A percentile compares a stretch with the other conserved stretches of the same genome.
phyloP scores from a whole-genome alignment of 1,140 invertebrate genomes.

The Lysiphlebus fabarum region DNA sequence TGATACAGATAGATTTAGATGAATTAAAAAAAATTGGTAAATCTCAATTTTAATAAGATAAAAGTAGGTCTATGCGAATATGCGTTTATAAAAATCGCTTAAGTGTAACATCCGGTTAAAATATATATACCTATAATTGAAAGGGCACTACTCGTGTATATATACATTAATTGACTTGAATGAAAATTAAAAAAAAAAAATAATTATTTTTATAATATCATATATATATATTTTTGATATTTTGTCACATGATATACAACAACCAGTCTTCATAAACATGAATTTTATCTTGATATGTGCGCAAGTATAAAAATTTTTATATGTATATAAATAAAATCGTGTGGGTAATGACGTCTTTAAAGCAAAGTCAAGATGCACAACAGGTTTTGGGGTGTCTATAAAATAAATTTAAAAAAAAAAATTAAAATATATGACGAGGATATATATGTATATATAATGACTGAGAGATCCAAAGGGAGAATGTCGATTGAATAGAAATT shows the following conservation, averaged over 20 bases:
- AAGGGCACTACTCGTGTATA: slow-evolving; percentile 22
- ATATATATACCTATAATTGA: too few species aligned
- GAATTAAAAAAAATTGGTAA: slow-evolving; percentile 9
- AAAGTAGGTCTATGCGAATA: slow-evolving; percentile 29
- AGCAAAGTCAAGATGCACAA: too few species aligned
- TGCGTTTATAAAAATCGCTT: slow-evolving; percentile 24
- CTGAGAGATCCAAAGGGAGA: slow-evolving; percentile 12
- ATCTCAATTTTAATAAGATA: slow-evolving; percentile 21
- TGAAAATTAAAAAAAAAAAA: too few species aligned
- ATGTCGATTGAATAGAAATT: slow-evolving; percentile 24
- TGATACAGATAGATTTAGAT: neutral
- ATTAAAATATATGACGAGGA: slow-evolving; percentile 16
- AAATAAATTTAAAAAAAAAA: neutral
- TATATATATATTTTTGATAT: too few species aligned
- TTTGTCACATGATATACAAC: too few species aligned
- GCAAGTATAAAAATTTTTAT: too few species aligned
- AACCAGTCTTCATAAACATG: too few species aligned
- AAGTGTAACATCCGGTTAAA: slow-evolving; percentile 30
- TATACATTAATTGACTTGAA: neutral
- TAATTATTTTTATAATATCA: too few species aligned
- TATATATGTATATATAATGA: too few species aligned
- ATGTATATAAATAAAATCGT: too few species aligned
- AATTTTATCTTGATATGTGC: too few species aligned
- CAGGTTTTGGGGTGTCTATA: neutral
- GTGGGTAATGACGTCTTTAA: neutral